phyloP scores from a whole-genome alignment of 2,113 vertebrate species.

The Megaceryle torquata region DNA sequence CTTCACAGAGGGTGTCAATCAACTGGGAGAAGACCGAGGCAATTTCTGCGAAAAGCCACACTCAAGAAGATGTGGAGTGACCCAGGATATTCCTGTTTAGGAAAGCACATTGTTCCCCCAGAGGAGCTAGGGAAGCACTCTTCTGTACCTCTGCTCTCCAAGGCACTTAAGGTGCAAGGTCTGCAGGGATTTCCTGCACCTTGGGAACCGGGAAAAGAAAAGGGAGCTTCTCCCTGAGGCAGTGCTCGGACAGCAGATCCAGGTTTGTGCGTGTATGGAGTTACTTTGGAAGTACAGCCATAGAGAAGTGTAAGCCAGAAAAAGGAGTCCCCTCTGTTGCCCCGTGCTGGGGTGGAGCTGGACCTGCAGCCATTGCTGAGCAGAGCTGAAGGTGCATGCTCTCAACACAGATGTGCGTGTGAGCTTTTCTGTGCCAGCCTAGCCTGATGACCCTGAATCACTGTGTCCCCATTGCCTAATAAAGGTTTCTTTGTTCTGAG shows the following conservation, averaged over 20 bases:
- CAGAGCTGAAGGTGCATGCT: background rate
- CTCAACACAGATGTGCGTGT: background rate
- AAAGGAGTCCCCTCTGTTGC: background rate
- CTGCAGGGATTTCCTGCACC: background rate
- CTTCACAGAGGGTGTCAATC: constrained; percentile 19
- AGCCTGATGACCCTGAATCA: background rate
- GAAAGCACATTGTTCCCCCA: background rate
- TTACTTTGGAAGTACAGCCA: background rate
- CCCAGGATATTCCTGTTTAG: background rate
- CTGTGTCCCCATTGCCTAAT: background rate
- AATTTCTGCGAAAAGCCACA: background rate
- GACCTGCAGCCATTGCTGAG: too few relatives aligned
- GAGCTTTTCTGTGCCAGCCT: background rate
- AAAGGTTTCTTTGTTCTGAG: background rate
- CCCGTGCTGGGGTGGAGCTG: background rate
- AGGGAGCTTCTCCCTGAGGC: background rate
- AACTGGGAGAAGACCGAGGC: background rate
- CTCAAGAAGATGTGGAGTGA: background rate
- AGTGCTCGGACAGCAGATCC: background rate
- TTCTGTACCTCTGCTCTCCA: background rate
- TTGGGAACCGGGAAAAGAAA: background rate
- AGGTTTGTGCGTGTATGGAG: background rate
- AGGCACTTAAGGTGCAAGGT: background rate
- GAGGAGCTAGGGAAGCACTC: background rate
- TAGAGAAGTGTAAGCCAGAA: background rate